A percentile compares a stretch with the other conserved stretches of the same genome.
phyloP scores from a whole-genome alignment of 1,140 invertebrate species.

The Eulimnadia texana region DNA sequence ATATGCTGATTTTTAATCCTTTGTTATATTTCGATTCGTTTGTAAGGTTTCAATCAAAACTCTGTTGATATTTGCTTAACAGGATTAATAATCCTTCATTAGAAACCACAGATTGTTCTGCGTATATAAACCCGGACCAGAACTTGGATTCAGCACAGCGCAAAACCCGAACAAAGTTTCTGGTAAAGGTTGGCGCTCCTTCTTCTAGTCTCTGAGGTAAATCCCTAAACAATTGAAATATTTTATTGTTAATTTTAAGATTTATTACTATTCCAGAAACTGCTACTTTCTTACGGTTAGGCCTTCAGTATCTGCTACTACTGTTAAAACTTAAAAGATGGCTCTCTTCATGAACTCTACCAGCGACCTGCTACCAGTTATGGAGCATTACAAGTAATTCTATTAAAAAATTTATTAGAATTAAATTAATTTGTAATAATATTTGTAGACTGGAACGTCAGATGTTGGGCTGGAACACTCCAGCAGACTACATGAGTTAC shows the following conservation, averaged over 20 bases:
- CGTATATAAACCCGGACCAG: background rate
- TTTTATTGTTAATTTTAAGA: no score
- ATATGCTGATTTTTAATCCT: no score
- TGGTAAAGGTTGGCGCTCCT: background rate
- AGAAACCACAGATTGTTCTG: background rate
- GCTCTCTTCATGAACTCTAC: background rate
- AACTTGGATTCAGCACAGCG: background rate
- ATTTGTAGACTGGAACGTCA: constrained; percentile 25
- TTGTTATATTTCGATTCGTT: no score
- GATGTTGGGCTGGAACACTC: constrained; percentile 59
- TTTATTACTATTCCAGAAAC: no score
- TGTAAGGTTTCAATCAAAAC: no score
- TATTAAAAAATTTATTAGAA: no score
- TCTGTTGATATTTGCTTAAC: no score
- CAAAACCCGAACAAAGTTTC: background rate
- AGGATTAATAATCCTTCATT: background rate
- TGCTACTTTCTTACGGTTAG: no score
- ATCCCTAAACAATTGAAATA: background rate
- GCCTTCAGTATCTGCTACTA: no score
- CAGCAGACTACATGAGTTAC: constrained; percentile 52
- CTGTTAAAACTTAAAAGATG: background rate
- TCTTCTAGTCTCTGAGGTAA: background rate
- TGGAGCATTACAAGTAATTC: background rate
- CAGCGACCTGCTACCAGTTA: background rate
- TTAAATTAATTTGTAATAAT: no score